These are phyloP conservation scores for Malacoraja senta DNA, from an alignment of 2,797 vertebrate genomes.

Conservation along the genomic window DNA sequence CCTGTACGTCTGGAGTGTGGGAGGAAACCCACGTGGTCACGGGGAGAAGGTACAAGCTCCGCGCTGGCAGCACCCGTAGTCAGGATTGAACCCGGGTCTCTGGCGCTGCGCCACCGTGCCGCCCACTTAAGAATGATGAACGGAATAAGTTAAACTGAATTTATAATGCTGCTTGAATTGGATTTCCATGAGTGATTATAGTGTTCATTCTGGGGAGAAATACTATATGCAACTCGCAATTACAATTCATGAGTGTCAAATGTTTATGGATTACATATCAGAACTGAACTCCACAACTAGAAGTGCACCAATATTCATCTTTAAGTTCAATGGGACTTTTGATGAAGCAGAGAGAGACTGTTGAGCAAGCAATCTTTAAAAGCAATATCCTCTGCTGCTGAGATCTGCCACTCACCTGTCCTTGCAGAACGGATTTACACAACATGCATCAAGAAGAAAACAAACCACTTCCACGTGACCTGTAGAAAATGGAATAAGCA, in stretches of 20 bases:
- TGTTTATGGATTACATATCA: not conserved
- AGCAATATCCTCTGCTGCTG: not conserved
- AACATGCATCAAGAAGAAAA: constrained; percentile 72
- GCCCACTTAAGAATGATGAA: not conserved
- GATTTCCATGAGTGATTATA: not conserved
- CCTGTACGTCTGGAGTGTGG: no score
- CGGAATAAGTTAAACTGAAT: not conserved
- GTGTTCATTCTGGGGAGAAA: not conserved
- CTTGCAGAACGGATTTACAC: constrained; percentile 71
- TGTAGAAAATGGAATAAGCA: constrained; percentile 44
- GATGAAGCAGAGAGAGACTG: not conserved
- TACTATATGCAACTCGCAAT: not conserved
- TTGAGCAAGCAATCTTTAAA: not conserved
- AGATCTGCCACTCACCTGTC: constrained; percentile 62
- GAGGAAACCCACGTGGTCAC: no score
- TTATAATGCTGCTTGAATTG: not conserved
- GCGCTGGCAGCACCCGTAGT: no score
- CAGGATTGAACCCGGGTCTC: no score
- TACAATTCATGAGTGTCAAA: not conserved
- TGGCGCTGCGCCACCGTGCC: not conserved
- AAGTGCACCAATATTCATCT: not conserved
- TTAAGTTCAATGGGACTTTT: not conserved
- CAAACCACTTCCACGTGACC: constrained; percentile 71
- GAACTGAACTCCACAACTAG: not conserved
- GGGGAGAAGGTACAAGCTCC: no score